These are phyloP conservation scores for Medauroidea extradentata DNA, from an alignment of 1,140 invertebrate genomes.

Conservation along the genomic window DNA sequence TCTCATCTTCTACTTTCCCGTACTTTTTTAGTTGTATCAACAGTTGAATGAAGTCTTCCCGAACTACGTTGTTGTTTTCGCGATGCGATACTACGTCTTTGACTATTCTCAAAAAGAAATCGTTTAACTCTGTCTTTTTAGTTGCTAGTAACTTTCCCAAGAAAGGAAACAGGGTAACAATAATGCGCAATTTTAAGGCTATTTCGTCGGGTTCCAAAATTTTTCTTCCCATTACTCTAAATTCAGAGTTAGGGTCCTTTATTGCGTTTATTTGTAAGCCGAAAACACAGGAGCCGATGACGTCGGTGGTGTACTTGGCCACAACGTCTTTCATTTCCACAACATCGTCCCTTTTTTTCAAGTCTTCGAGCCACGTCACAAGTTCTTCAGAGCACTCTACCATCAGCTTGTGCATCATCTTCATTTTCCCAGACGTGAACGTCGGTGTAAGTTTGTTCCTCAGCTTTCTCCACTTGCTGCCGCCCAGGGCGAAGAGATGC, in stretches of 20 bases:
- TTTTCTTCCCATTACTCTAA: conserved; percentile 35
- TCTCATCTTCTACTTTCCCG: conserved; percentile 44
- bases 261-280: conserved; percentile 56
- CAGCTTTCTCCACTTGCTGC: conserved; percentile 10
- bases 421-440: conserved; percentile 15
- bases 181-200: background rate
- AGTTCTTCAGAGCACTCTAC: conserved; percentile 1
- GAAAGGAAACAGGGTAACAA: background rate
- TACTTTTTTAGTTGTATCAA: conserved; percentile 54
- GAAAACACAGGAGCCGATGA: conserved; percentile 57
- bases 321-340: conserved; percentile 53
- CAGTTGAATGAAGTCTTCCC: conserved; percentile 57
- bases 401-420: conserved; percentile 14
- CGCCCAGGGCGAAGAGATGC: conserved; percentile 8
- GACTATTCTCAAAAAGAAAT: conserved; percentile 53
- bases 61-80: conserved; percentile 39
- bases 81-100: conserved; percentile 51
- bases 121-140: conserved; percentile 19
- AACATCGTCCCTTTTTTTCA: conserved; percentile 29
- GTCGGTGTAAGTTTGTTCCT: conserved; percentile 14
- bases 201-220: background rate
- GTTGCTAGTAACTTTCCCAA: background rate
- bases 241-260: conserved; percentile 48
- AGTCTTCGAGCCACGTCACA: conserved; percentile 30
- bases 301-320: conserved; percentile 56